Conservation (phyloP, 1,140 invertebrate species). For the Halictus rubicundus region DNA sequence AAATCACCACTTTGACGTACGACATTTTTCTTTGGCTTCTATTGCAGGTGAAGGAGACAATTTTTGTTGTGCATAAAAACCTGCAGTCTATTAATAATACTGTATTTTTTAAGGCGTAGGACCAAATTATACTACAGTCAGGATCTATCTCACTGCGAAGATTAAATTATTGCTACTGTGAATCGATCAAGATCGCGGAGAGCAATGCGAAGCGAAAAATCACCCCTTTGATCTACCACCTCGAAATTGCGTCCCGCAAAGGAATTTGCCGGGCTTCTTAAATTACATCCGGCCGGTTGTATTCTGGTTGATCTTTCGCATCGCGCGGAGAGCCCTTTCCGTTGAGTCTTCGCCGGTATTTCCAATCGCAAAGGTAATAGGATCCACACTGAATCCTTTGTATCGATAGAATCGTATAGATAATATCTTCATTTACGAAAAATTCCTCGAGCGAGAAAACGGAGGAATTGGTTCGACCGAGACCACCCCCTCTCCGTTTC, state of each 20-base stretch:
- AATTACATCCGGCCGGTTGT: background rate
- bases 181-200: too few species aligned
- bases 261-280: background rate
- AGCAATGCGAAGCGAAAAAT: background rate
- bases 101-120: too few species aligned
- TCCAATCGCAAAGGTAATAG: constrained; percentile 1
- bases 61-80: too few species aligned
- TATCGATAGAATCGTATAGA: background rate
- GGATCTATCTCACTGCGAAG: too few species aligned
- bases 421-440: background rate
- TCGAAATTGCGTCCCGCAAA: background rate
- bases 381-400: background rate
- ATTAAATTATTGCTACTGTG: too few species aligned
- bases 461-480: background rate
- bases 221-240: background rate
- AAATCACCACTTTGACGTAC: background rate
- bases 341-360: background rate
- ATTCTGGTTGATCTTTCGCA: background rate
- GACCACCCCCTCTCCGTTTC: background rate
- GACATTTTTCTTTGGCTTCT: too few species aligned
- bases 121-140: too few species aligned
- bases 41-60: too few species aligned
- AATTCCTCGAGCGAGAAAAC: background rate
- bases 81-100: too few species aligned
- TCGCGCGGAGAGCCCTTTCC: background rate